phyloP scores from a whole-genome alignment of 2,888 invertebrate genomes.

The Sarcophaga caerulescens region DNA sequence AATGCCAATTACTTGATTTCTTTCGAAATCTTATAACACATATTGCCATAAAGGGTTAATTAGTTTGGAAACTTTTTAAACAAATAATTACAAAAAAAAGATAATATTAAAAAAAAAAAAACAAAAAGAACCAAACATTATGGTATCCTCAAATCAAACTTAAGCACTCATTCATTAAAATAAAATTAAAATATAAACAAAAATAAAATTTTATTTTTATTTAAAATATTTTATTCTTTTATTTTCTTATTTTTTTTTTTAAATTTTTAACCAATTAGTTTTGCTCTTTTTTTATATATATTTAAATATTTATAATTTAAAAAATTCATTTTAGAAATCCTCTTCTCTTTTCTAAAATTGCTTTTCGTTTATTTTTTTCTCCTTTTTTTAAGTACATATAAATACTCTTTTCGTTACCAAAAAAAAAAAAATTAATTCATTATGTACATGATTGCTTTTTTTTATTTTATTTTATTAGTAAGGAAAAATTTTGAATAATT shows the following conservation, averaged over 20 bases:
- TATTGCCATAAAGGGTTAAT: constrained; percentile 18
- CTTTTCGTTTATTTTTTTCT: constrained; percentile 63
- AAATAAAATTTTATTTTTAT: constrained; percentile 61
- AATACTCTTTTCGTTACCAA: constrained; percentile 30
- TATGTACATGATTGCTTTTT: constrained; percentile 33
- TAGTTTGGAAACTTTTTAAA: constrained; percentile 24
- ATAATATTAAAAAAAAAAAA: constrained; percentile 39
- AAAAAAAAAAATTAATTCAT: constrained; percentile 30
- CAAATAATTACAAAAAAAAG: constrained; percentile 17
- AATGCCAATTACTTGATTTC: constrained; percentile 33
- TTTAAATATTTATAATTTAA: constrained; percentile 67
- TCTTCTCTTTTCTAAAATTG: constrained; percentile 80
- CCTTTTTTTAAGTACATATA: constrained; percentile 7
- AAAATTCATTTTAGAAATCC: constrained; percentile 74
- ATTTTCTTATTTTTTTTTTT: constrained; percentile 61
- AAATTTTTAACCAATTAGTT: constrained; percentile 60
- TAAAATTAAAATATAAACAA: constrained; percentile 48
- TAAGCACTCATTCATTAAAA: not conserved
- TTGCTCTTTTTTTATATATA: constrained; percentile 53
- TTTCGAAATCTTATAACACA: constrained; percentile 25
- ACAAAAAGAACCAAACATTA: not conserved
- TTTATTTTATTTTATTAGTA: not conserved
- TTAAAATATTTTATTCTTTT: constrained; percentile 56
- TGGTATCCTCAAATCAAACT: too few species aligned
- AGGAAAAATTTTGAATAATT: constrained; percentile 31